Evolutionary conservation across 2,113 vertebrate genomes (phyloP).

Genomic region (Hyaena hyaena): DNA sequence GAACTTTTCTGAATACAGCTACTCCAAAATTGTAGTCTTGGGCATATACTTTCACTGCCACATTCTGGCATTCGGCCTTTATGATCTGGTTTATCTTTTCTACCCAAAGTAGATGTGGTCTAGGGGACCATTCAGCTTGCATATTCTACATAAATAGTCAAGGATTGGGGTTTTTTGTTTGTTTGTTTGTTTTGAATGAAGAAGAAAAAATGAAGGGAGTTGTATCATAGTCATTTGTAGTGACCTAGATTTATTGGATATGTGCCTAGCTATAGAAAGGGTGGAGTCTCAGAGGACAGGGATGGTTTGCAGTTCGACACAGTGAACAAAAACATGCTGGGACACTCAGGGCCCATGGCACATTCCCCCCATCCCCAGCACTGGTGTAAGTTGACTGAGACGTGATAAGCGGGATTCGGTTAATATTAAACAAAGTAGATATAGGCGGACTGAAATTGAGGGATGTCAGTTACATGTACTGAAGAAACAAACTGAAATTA

Average conservation of each 20-base stretch:
- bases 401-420: background rate
- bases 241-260: background rate
- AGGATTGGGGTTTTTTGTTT: background rate
- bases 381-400: background rate
- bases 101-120: background rate
- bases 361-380: background rate
- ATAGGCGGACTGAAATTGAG: background rate
- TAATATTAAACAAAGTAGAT: background rate
- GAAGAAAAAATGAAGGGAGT: background rate
- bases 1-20: background rate
- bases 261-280: background rate
- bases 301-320: background rate
- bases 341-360: fast-evolving
- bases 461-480: background rate
- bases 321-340: background rate
- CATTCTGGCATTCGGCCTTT: background rate
- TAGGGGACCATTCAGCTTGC: background rate
- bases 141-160: background rate
- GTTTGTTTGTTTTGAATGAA: background rate
- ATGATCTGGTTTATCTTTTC: background rate
- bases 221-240: background rate
- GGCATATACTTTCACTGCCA: background rate
- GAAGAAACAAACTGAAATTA: background rate
- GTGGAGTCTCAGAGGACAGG: background rate
- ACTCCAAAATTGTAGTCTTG: background rate